phyloP scores from a whole-genome alignment of 2,797 vertebrate species.

The Buceros bicornis region DNA sequence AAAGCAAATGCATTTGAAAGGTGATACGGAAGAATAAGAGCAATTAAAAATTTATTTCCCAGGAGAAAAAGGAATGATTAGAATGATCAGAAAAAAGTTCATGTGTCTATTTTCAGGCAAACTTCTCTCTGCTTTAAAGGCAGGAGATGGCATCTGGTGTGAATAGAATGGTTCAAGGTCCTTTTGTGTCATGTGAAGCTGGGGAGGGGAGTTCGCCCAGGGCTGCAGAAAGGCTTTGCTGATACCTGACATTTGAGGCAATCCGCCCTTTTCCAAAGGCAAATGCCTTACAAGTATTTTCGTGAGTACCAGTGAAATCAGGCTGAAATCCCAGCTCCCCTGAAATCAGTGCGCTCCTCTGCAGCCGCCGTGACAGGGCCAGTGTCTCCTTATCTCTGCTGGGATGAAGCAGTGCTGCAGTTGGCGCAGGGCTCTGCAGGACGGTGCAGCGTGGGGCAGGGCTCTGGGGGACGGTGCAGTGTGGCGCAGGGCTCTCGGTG shows the following conservation, averaged over 20 bases:
- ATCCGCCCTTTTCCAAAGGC: conserved; percentile 18
- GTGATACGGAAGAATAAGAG: conserved; percentile 29
- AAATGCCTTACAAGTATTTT: background rate
- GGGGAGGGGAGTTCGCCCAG: background rate
- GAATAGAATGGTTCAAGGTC: background rate
- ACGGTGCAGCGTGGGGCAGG: background rate
- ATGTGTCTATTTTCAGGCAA: background rate
- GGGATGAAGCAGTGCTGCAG: rapidly evolving
- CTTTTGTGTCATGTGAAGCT: background rate
- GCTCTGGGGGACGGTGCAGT: background rate
- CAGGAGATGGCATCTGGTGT: background rate
- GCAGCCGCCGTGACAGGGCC: rapidly evolving
- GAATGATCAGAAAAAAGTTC: background rate
- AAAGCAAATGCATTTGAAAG: conserved; percentile 4
- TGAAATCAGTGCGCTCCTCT: rapidly evolving
- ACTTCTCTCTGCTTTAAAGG: background rate
- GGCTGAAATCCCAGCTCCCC: background rate
- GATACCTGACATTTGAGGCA: conserved; percentile 54
- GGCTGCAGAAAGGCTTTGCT: conserved; percentile 46
- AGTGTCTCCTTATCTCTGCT: rapidly evolving
- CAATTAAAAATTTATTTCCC: conserved; percentile 68
- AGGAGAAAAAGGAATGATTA: background rate
- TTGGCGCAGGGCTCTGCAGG: background rate
- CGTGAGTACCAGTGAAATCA: rapidly evolving
- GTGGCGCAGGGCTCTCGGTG: too few relatives aligned